These are phyloP conservation scores for Catharus minimus DNA, from an alignment of 2,113 vertebrate species.

Conservation along the genomic window DNA sequence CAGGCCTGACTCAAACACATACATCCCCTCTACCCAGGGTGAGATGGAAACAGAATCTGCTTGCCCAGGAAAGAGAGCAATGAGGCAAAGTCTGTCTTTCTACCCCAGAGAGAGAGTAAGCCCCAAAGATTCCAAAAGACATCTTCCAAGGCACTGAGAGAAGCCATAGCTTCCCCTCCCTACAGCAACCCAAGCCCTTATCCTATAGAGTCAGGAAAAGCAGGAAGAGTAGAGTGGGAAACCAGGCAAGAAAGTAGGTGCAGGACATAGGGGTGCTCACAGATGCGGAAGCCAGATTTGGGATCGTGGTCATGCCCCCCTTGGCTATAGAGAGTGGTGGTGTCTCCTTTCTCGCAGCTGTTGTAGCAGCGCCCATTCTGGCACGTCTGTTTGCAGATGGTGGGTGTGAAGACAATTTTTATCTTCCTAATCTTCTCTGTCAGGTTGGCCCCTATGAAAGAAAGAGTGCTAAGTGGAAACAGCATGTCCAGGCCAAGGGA, in stretches of 20 bases:
- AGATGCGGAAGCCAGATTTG: slow-evolving; percentile 90
- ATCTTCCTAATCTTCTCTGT: slow-evolving; percentile 83
- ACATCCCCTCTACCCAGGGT: background rate
- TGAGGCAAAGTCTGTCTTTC: background rate
- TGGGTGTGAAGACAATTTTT: slow-evolving; percentile 94
- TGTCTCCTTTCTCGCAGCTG: slow-evolving; percentile 88
- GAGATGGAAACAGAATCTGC: slow-evolving; percentile 25
- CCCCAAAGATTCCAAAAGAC: background rate
- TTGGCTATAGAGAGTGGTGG: slow-evolving; percentile 91
- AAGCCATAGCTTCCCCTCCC: background rate
- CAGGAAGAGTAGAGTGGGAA: background rate
- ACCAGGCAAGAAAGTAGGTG: background rate
- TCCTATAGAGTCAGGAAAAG: background rate
- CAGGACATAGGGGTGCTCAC: slow-evolving; percentile 76
- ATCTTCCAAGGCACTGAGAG: background rate
- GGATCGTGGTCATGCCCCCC: slow-evolving; percentile 73
- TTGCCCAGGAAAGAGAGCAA: slow-evolving; percentile 26
- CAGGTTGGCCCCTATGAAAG: slow-evolving; percentile 77
- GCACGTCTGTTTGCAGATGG: slow-evolving; percentile 92
- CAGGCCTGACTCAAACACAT: slow-evolving; percentile 28
- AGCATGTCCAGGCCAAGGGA: background rate
- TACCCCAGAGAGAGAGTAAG: background rate
- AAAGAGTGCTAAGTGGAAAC: slow-evolving; percentile 17
- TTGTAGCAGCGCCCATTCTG: slow-evolving; percentile 84
- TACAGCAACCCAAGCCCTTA: background rate